A percentile compares a stretch with the other conserved stretches of the same genome.
These are phyloP conservation scores for Apus apus DNA, from an alignment of 2,113 vertebrate genomes.

Conservation along the genomic window DNA sequence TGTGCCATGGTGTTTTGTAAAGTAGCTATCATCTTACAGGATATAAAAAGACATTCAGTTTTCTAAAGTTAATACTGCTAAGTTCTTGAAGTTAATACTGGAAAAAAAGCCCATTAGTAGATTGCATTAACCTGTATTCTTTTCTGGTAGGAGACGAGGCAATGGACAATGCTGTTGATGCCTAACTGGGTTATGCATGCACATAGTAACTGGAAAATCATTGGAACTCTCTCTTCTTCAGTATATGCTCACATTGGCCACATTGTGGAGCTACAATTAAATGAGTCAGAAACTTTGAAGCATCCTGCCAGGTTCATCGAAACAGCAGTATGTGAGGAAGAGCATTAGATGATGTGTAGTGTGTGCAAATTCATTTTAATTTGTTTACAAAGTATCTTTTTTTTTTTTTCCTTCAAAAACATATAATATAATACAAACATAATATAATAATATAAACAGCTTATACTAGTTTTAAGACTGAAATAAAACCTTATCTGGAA, in stretches of 20 bases:
- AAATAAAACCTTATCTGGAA: not conserved
- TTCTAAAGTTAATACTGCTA: not conserved
- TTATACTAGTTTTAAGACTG: not conserved
- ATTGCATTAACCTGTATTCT: not conserved
- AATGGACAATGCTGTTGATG: not conserved
- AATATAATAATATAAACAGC: not conserved
- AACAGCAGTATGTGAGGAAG: not conserved
- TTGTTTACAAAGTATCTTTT: not conserved
- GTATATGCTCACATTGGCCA: constrained; percentile 36
- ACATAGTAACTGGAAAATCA: not conserved
- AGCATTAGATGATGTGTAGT: not conserved
- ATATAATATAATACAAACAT: not conserved
- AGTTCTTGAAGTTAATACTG: not conserved
- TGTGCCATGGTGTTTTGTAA: not conserved
- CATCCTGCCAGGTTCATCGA: not conserved
- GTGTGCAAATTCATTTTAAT: not conserved
- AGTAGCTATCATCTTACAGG: not conserved
- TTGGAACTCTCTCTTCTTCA: not conserved
- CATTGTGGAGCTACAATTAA: constrained; percentile 64
- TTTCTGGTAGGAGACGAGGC: not conserved
- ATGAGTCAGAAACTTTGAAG: not conserved
- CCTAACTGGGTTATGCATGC: not conserved
- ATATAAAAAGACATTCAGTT: not conserved
- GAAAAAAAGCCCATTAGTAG: not conserved
- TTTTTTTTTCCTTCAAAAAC: not conserved